Evolutionary conservation across 2,113 vertebrate genomes (phyloP).

Genomic region (Petroica traversi): DNA sequence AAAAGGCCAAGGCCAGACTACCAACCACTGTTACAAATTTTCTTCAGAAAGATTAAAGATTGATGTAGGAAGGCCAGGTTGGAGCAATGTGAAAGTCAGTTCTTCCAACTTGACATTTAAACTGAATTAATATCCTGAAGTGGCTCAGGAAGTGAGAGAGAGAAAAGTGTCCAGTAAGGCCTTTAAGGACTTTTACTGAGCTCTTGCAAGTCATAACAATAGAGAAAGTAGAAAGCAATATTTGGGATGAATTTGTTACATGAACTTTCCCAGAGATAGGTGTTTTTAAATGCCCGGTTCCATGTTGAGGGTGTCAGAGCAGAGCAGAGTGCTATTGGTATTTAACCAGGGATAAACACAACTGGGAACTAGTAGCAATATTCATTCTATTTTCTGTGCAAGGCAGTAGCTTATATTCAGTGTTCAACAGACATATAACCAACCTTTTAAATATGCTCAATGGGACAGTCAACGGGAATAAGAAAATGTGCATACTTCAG

Average conservation of each 20-base stretch:
- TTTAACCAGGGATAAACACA: neutral
- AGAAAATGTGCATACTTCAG: neutral
- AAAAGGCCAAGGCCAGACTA: neutral
- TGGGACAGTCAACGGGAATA: neutral
- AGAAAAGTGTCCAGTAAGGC: neutral
- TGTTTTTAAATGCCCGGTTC: neutral
- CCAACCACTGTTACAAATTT: neutral
- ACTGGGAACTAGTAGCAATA: neutral
- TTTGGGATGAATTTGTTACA: neutral
- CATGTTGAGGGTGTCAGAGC: neutral
- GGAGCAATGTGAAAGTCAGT: neutral
- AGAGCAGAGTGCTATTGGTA: neutral
- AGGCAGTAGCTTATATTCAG: neutral
- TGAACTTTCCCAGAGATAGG: neutral
- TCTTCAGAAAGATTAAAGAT: neutral
- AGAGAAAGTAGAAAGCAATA: neutral
- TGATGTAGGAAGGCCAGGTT: neutral
- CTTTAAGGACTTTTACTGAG: neutral
- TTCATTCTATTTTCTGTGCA: neutral
- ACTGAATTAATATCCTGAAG: neutral
- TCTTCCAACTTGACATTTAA: slow-evolving; percentile 37
- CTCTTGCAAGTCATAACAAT: neutral
- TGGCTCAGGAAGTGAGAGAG: neutral
- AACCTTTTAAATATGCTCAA: neutral
- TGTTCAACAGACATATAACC: neutral